Base-by-base conservation (phyloP, 37 sponge, comb jelly and placozoan species). In the Crambe crambe region DNA sequence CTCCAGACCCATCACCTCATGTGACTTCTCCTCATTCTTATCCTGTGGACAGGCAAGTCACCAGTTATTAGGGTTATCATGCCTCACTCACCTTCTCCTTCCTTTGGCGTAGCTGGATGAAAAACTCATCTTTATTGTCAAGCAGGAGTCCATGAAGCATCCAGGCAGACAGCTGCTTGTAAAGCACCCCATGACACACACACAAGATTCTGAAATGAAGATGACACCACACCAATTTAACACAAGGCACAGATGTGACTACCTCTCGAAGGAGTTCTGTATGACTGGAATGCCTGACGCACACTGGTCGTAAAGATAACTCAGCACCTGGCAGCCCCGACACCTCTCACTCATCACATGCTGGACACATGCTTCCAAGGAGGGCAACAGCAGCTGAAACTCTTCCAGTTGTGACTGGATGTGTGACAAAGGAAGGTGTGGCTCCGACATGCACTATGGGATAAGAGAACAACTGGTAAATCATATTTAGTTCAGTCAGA, bases 131-230 rank as follows among this genome's bases (percentile, higher is more conserved):
- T 40, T 58, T 51, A 17, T 79, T 35, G 31, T 59, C 37, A 37
- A 70, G 69, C n/a, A 97, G 74, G 32, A 85, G 58, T 0, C 97
- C 97, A 81, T 97, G 95, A 9, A 97, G 71, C 81, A 97, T 84
- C 95, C 95, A 97, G 3, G 93, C 86, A 41, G 92, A 92, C 43
- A 94, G 80, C 93, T 97, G 97, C 62, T 89, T 87, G 75, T 92
- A 97, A 36, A 97, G 68, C 30, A 94, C 97, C 35, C 84, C 79
- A 71, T 97, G 89, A 51, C 95, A 94, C 20, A 70, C 66, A 35
- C 65, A 74, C 37, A 93, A 74, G 1, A 96, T 70, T 64, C 95
- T 93, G 75, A 29, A 58, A 51, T n/a, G n/a, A n/a, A n/a, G n/a
- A n/a, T n/a, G n/a, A 51, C 54, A 9, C 9, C 54, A 51, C 25